Evolutionary conservation across 2,888 invertebrate genomes (phyloP), one percentile per base, ranked within the genome.

Genomic region (Zhengitettix transpicula): DNA sequence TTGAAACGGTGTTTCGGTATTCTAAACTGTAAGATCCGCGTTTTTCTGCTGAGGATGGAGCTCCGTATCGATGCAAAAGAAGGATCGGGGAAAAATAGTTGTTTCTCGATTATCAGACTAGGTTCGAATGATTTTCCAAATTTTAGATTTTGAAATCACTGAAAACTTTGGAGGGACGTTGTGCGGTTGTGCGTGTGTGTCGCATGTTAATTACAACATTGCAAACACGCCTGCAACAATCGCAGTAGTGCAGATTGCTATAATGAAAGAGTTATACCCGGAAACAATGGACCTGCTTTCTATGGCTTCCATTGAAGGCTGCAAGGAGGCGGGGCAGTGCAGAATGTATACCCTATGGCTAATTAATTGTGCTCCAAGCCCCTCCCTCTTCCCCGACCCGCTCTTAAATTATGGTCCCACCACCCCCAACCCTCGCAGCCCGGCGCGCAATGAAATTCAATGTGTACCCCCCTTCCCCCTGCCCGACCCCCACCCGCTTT

Each of bases 311-410:
- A 55, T 55, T 59, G 55, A 55, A 59, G 55, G 58, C 44, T 40
- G 44, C 28, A 15, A 28, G 44, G 28, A 55, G 55, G 52, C 40
- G 17, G 17, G 53, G 12, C 47, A 42, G 40, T 42, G 56, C 16
- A 61, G 61, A 56, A 58, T 58, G 56, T 61, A 58, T 56, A 52
- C 61, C 58, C 61, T 57, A 61, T 61, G 61, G 61, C 61, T 61
- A 61, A 61, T 61, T 61, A 61, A 61, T 61, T 61, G 58, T 53
- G 56, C 54, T 16, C 40, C 44, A 42, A 42, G 17, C 42, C 44
- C 15, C 54, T 42, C 40, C 15, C 55, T 10, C n/a, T 42, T 55
- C 28, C 58, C 16, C 44, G 42, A 44, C 17, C 54, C 58, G 42
- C 58, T 61, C 56, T 61, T 61, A 56, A 61, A 61, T 61, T 58